These are phyloP conservation scores for Periplaneta americana DNA, from an alignment of 1,140 invertebrate genomes.

Conservation along the genomic window DNA sequence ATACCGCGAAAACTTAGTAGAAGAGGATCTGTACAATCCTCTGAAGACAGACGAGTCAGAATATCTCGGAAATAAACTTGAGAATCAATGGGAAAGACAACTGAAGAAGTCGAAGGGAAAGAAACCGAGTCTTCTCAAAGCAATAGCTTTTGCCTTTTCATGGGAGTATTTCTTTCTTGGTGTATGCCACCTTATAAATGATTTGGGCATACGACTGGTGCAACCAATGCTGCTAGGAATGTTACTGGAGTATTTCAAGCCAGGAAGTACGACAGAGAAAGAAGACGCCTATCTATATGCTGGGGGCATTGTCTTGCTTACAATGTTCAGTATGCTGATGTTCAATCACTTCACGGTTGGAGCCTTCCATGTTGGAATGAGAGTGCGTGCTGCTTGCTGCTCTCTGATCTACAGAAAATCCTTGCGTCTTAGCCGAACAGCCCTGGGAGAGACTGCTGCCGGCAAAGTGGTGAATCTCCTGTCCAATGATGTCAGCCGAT, in stretches of 20 bases:
- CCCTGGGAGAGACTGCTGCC: constrained; percentile 68
- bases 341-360: constrained; percentile 52
- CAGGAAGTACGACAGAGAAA: constrained; percentile 26
- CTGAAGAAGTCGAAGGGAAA: background rate
- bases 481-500: constrained; percentile 69
- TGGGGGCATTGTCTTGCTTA: constrained; percentile 32
- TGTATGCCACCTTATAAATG: background rate
- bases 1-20: constrained; percentile 26
- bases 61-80: constrained; percentile 25
- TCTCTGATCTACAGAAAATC: constrained; percentile 38
- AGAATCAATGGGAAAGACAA: constrained; percentile 24
- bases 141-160: background rate
- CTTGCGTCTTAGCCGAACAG: constrained; percentile 52
- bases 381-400: constrained; percentile 40
- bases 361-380: constrained; percentile 38
- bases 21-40: constrained; percentile 28
- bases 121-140: background rate
- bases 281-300: constrained; percentile 38
- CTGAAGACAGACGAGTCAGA: constrained; percentile 25
- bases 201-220: constrained; percentile 18
- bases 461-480: constrained; percentile 82
- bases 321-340: constrained; percentile 37
- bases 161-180: background rate
- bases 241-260: constrained; percentile 33
- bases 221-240: constrained; percentile 31